These are phyloP conservation scores for Bos taurus DNA, from an alignment of 2,113 vertebrate genomes.

Conservation along the genomic window ARS-UCD2.0 NC_037332.1:78047501-78048000, in stretches of 20 bases:
- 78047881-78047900: not conserved
- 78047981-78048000: not conserved
- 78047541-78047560: not conserved
- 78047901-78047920: not conserved
- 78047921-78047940: not conserved
- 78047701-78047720: not conserved
- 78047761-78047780: not conserved
- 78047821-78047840: not conserved
- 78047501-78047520: not conserved
- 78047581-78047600: not conserved
- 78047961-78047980: not conserved
- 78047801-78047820: not conserved
- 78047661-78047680: not conserved
- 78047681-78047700: not conserved
- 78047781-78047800: not conserved
- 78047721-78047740: not conserved
- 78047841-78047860: not conserved
- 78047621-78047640: not conserved
- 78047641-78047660: not conserved
- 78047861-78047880: not conserved
- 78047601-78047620: not conserved
- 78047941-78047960: not conserved
- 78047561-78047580: not conserved
- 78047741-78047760: not conserved
- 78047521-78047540: not conserved